Percentiles rank a stretch among this genome's conserved stretches.
phyloP scores from a whole-genome alignment of 2,113 vertebrate genomes.

The Menidia beryllina region DNA sequence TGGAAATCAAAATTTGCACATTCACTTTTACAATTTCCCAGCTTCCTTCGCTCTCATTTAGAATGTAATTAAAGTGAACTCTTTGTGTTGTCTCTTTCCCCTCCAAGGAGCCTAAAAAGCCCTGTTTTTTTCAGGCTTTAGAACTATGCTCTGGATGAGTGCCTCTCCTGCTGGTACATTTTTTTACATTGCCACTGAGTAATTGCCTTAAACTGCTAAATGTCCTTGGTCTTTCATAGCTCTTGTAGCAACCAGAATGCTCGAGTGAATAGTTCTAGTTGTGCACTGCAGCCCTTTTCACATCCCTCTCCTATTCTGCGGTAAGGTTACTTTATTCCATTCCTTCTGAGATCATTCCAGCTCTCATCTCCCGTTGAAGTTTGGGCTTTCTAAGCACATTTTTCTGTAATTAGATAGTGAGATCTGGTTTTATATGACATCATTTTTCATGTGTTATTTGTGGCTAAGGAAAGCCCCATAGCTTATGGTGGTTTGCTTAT shows the following conservation, averaged over 20 bases:
- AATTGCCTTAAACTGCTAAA: conserved; percentile 40
- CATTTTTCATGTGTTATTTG: conserved; percentile 61
- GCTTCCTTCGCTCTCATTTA: conserved; percentile 45
- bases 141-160: conserved; percentile 43
- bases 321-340: conserved; percentile 22
- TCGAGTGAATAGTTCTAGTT: conserved; percentile 14
- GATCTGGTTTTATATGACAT: conserved; percentile 67
- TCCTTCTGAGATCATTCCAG: conserved; percentile 29
- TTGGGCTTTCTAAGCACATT: conserved; percentile 62
- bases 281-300: conserved; percentile 21
- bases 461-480: conserved; percentile 59
- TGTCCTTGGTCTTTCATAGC: conserved; percentile 9
- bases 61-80: conserved; percentile 59
- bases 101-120: conserved; percentile 31
- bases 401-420: conserved; percentile 62
- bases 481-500: conserved; percentile 56
- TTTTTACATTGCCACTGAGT: conserved; percentile 32
- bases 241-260: conserved; percentile 41
- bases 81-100: conserved; percentile 56
- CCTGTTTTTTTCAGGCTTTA: conserved; percentile 35
- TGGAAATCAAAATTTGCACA: conserved; percentile 43
- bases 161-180: conserved; percentile 40
- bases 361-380: conserved; percentile 37
- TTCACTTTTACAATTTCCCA: conserved; percentile 16
- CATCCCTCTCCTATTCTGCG: conserved; percentile 42